These are phyloP conservation scores for Rhagonycha fulva DNA, from an alignment of 2,888 invertebrate species.

Conservation along the genomic window DNA sequence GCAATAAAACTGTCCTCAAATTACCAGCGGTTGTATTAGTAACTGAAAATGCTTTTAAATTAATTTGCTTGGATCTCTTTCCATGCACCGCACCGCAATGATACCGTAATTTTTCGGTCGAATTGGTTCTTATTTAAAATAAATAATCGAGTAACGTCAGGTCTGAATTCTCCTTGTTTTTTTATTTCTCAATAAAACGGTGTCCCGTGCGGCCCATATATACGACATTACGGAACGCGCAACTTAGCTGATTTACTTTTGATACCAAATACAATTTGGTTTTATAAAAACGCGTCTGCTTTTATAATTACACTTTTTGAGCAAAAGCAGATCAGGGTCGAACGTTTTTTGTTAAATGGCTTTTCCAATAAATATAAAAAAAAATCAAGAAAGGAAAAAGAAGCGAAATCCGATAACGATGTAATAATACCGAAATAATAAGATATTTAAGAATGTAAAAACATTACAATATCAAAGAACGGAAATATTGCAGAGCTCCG, in stretches of 20 bases:
- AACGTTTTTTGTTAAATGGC: neutral
- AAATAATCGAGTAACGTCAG: neutral
- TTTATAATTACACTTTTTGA: neutral
- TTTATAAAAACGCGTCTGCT: neutral
- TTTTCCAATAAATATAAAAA: neutral
- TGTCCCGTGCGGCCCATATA: neutral
- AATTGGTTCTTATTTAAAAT: neutral
- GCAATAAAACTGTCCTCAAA: neutral
- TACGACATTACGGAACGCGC: neutral
- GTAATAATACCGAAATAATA: neutral
- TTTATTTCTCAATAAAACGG: neutral
- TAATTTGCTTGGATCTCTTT: neutral
- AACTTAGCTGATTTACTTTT: neutral
- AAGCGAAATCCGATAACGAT: neutral
- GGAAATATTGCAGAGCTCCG: slow-evolving; percentile 1
- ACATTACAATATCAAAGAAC: neutral
- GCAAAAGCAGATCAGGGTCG: neutral
- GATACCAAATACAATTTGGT: neutral
- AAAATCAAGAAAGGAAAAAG: neutral
- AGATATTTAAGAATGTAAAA: neutral
- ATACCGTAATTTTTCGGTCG: neutral
- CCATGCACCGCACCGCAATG: neutral
- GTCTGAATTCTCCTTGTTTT: neutral
- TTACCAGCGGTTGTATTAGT: neutral
- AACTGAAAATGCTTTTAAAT: neutral